A percentile compares a stretch with the other conserved stretches of the same genome.
phyloP scores from a whole-genome alignment of 2,888 invertebrate genomes.

The Lasioglossum malachurum region DNA sequence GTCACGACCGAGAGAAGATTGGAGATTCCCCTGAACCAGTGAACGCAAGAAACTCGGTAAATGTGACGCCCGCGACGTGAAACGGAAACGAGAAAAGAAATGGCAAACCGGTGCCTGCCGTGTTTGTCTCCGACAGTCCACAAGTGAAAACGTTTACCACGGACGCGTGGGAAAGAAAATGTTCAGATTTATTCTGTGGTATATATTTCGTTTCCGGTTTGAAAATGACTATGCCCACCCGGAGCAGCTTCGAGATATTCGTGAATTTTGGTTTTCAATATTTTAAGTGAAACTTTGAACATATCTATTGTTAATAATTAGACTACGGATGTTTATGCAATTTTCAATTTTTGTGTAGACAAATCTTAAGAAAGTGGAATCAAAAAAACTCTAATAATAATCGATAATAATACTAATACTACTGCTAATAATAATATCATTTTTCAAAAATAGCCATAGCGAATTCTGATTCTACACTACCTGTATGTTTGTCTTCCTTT shows the following conservation, averaged over 20 bases:
- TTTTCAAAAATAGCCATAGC: no score
- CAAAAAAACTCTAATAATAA: no score
- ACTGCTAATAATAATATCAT: no score
- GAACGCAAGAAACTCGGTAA: background rate
- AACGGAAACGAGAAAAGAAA: background rate
- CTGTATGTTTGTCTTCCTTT: background rate
- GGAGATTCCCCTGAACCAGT: background rate
- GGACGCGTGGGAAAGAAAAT: background rate
- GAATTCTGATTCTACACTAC: background rate
- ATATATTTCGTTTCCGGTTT: background rate
- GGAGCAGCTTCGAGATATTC: background rate
- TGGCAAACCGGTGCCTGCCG: background rate
- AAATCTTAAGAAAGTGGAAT: no score
- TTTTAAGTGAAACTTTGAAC: background rate
- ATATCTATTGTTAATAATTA: no score
- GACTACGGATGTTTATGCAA: no score
- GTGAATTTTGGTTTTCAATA: background rate
- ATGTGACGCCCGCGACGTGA: background rate
- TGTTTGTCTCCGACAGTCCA: constrained; percentile 1
- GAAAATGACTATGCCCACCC: background rate
- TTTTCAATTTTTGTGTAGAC: no score
- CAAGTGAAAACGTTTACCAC: background rate
- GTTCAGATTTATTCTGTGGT: background rate
- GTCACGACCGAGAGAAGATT: background rate
- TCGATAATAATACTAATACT: no score